Base-by-base conservation (phyloP, 1,140 invertebrate species). In the Zaprionus tsacasi region DNA sequence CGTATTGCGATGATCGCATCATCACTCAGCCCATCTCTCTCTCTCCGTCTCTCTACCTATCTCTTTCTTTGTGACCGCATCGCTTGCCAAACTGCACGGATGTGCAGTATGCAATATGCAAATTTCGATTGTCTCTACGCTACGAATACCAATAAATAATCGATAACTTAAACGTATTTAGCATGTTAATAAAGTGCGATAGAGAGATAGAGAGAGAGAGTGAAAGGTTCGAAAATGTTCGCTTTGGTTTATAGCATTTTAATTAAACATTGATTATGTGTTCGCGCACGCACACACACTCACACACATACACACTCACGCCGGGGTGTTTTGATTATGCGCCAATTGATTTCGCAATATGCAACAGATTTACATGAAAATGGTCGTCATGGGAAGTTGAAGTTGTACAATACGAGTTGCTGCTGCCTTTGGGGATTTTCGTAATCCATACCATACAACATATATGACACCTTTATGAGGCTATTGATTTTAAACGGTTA, bases 91-190 rank as follows among this genome's bases (percentile, higher is more conserved):
- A 72, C 70, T 70, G 78, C 67, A 82, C 69, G 45, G 36, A 63
- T 81, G 82, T 81, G 82, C 83, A 86, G 64, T 87, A 73, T 86
- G 82, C 82, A 88, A 87, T 76, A 76, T 76, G 73, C 68, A 66
- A 71, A 76, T 76, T 40, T 66, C 1, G 33, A 66, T 79, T 17
- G 40, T 54, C 30, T 33, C 60, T 74, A 64, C 48, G 59, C 69
- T 52, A 74, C 66, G 82, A 48, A 66, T 67, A 82, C 50, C 64
- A 77, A 79, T 76, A 74, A 67, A 67, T 54, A 58, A 60, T 48
- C 12, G 6, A 61, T 57, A 75, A 59, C 40, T 70, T 57, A 68
- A 79, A 70, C 17, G 56, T 76, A 70, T 88, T 86, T 87, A 88
- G 80, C 83, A 83, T 83, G 67, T 63, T 74, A 87, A 87, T 88